Base-by-base conservation (phyloP, 2,888 invertebrate genomes). In the Cheilosia vernalis region DNA sequence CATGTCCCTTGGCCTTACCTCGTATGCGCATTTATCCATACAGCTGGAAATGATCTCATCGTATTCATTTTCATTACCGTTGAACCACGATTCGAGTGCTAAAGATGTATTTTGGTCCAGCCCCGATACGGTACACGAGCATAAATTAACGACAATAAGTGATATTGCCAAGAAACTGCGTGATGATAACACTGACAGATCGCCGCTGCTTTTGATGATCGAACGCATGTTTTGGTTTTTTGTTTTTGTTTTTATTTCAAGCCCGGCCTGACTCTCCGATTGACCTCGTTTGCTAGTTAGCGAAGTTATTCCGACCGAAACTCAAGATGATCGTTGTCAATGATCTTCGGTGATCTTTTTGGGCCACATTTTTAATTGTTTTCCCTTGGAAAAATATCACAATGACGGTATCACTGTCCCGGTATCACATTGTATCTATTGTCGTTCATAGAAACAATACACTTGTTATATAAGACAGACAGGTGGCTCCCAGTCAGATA, bases 121-220 rank as follows among this genome's bases (percentile, higher is more conserved):
- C 42, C 47, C 64, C 53, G 58, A 19, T 51, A 66, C 72, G 49
- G 73, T n/a, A 55, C 47, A 42, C 58, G 70, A 56, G 42, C 55
- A 81, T 58, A 85, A 76, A 85, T 81, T 81, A 81, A 85, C 60
- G 56, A 85, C 61, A 77, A 85, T 66, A 64, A 85, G 19, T 33
- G 66, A 72, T 61, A 81, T 70, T 66, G 60, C 76, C 21, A 85
- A 72, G 66, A 76, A 81, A 76, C 30, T 80, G 69, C 70, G 80
- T 66, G 69, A 53, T 55, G 51, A 47, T 61, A 72, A 67, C 72
- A 53, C 58, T 56, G 63, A 51, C 47, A 49, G 1, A 15, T 24
- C 24, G 24, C 21, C 13, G 44, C n/a, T 72, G 73, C 58, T 72
- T 63, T 66, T 70, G 40, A 67, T 33, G 63, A 64, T 74, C 64